Evolutionary conservation across 2,888 invertebrate genomes (phyloP).

Genomic region (Branchellion lobata): DNA sequence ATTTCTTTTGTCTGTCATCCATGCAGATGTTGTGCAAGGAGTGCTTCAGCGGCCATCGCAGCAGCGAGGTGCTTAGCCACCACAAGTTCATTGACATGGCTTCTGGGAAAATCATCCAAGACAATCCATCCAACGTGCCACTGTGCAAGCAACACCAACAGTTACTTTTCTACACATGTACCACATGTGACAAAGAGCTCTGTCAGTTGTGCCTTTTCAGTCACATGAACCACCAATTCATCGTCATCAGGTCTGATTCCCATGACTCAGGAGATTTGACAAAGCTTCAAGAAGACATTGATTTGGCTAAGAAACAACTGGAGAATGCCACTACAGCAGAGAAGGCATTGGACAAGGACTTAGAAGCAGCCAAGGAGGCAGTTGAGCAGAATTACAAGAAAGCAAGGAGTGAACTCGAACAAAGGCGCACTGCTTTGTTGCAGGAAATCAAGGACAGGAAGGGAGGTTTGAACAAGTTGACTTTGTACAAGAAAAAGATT

Average conservation of each 20-base stretch:
- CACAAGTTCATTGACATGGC: neutral
- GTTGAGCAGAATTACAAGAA: neutral
- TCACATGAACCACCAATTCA: constrained; percentile 11
- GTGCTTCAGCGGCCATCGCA: neutral
- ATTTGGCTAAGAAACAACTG: neutral
- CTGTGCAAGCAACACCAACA: neutral
- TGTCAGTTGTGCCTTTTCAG: neutral
- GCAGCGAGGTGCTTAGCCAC: neutral
- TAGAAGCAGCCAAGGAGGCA: neutral
- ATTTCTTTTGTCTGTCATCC: neutral
- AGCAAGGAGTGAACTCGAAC: neutral
- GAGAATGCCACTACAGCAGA: neutral
- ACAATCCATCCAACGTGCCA: constrained; percentile 1
- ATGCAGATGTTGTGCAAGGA: constrained; percentile 9
- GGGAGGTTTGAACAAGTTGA: neutral
- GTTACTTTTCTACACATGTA: neutral
- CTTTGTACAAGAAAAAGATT: neutral
- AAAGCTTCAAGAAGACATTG: neutral
- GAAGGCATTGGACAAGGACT: neutral
- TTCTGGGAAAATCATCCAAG: neutral
- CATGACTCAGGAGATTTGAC: neutral
- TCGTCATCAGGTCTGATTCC: neutral
- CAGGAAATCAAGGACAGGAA: neutral
- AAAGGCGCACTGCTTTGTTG: neutral
- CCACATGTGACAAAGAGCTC: neutral